Evolutionary conservation across 35 echinoderm and acorn worm genomes (phyloP), one percentile per base, ranked within the genome.

Genomic region (Ophioderma brevispina): DNA sequence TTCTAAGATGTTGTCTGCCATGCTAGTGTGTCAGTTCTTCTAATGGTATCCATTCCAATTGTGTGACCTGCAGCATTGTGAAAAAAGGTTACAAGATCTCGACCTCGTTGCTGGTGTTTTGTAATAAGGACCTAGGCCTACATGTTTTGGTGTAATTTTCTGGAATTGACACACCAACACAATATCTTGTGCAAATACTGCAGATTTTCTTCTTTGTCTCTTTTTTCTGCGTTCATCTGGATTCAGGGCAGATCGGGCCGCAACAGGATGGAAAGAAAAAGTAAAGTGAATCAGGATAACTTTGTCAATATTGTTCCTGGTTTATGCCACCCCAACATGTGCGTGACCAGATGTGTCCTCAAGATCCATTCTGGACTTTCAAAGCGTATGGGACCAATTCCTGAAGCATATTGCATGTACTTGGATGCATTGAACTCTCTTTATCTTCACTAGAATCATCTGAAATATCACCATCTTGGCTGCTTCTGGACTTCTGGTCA

Each of bases 11-110:
- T 59, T 33, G 13, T 85, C 23, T 32, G 50, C 50, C 33, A 85
- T 85, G 52, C 8, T 85, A 30, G n/a, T n/a, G 82, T 85, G 82
- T 85, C 82, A 33, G 63, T 85, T 85, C 50, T 70, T 25, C 38
- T 8, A 14, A 49, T 38, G 0, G 38, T 82, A 77, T 77, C 76
- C 10, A 77, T 81, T 31, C 33, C 76, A 30, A 77, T 31, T 31
- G 76, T 77, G 30, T 77, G 76, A 8, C 25, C 33, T 13, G 76
- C 76, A 31, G 76, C 76, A 77, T 77, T 10, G 30, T 11, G 21
- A 52, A 52, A 21, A 52, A 11, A 11, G 46, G 21, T 52, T 21
- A 52, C 8, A 52, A 11, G 8, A 8, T 52, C 46, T 11, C 8
- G 21, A 8, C 46, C 8, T 52, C 8, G 8, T 11, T 8, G 8